These are phyloP conservation scores for Orientallactaga sibirica DNA, from an alignment of 2,797 vertebrate species.

Conservation along the genomic window DNA sequence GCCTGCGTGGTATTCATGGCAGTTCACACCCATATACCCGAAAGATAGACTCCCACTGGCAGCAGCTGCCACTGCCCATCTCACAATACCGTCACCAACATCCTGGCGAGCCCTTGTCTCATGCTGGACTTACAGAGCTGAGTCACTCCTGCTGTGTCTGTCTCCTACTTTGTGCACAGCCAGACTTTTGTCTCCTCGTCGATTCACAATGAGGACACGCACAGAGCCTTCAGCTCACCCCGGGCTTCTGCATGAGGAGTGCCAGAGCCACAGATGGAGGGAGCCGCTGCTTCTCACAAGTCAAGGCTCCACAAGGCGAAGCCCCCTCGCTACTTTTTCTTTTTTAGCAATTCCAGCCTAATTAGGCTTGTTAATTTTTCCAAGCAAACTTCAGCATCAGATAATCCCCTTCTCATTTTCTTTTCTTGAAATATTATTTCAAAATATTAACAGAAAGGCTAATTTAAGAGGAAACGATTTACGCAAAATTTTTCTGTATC, in stretches of 20 bases:
- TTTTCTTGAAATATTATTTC: conserved; percentile 22
- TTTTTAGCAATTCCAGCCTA: conserved; percentile 12
- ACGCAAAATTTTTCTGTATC: neutral
- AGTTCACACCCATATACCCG: neutral
- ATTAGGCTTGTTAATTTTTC: neutral
- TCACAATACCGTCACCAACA: neutral
- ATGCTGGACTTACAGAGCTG: neutral
- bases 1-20: neutral
- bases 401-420: conserved; percentile 14
- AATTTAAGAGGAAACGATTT: neutral
- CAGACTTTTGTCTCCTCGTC: neutral
- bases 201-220: neutral
- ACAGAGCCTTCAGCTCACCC: neutral
- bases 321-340: neutral
- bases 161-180: neutral
- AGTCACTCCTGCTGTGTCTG: neutral
- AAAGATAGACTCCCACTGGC: neutral
- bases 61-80: too few species aligned
- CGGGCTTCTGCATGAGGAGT: neutral
- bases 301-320: neutral
- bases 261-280: neutral
- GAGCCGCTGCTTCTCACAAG: neutral
- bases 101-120: neutral
- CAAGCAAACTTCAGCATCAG: conserved; percentile 19
- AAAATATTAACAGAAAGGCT: conserved; percentile 16